Conservation (phyloP, 2,113 vertebrate genomes). For the Mustelus asterias region DNA sequence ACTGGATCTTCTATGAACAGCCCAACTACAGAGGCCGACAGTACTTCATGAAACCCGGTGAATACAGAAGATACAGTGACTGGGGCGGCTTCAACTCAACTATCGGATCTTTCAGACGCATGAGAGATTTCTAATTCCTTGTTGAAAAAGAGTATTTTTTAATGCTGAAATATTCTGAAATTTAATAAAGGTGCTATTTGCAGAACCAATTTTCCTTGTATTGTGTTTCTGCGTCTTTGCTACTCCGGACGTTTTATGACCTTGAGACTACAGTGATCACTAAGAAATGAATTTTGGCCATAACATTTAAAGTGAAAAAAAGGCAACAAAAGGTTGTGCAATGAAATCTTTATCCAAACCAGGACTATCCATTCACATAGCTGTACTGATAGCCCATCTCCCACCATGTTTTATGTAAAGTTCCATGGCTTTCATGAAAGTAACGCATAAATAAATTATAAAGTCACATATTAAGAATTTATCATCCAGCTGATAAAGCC, state of each 20-base stretch:
- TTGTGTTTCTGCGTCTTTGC: background rate
- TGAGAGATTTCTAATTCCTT: constrained; percentile 19
- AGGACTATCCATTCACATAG: too few relatives aligned
- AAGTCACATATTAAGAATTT: too few relatives aligned
- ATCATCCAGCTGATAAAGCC: too few relatives aligned
- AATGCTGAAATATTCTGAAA: background rate
- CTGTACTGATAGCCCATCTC: too few relatives aligned
- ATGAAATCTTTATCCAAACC: too few relatives aligned
- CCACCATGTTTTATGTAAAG: too few relatives aligned
- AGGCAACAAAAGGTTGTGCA: too few relatives aligned
- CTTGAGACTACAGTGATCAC: background rate
- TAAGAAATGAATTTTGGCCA: too few relatives aligned
- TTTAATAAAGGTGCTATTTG: background rate
- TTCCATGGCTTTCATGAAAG: too few relatives aligned
- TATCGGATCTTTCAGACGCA: constrained; percentile 22
- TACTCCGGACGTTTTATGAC: background rate
- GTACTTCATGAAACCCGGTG: constrained; percentile 47
- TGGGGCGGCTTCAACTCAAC: background rate
- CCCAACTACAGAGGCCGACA: constrained; percentile 41
- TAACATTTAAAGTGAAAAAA: too few relatives aligned
- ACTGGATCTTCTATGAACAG: constrained; percentile 18
- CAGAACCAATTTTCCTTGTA: background rate
- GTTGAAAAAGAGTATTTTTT: background rate
- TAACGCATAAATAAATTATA: too few relatives aligned
- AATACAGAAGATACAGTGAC: background rate